phyloP scores from a whole-genome alignment of 2,888 invertebrate genomes.

The Lysandra coridon region DNA sequence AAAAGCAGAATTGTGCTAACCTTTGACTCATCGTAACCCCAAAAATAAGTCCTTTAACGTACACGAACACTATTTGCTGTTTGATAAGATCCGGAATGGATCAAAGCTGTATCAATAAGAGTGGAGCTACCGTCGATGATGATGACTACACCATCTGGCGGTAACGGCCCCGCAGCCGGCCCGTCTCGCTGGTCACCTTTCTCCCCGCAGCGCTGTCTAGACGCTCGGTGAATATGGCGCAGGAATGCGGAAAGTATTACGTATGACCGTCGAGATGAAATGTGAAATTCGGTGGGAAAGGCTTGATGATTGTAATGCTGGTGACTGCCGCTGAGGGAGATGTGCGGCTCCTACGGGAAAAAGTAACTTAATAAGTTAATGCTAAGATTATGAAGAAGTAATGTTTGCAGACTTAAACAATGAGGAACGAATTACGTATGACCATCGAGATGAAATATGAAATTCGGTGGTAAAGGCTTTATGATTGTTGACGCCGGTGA shows the following conservation, averaged over 20 bases:
- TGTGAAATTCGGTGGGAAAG: background rate
- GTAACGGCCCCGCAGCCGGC: constrained; percentile 58
- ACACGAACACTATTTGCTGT: no score
- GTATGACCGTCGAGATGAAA: constrained; percentile 42
- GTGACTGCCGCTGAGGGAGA: no score
- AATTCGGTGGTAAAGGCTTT: no score
- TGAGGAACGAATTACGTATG: constrained; percentile 72
- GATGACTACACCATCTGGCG: constrained; percentile 41
- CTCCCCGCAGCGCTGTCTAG: constrained; percentile 75
- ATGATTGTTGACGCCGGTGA: no score
- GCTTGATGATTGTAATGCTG: background rate
- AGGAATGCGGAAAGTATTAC: constrained; percentile 76
- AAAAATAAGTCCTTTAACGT: no score
- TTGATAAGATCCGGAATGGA: no score
- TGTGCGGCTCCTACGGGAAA: no score
- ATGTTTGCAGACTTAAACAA: constrained; percentile 46
- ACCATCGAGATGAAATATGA: background rate
- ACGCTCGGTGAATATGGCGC: constrained; percentile 76
- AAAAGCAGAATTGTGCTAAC: no score
- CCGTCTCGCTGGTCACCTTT: constrained; percentile 75
- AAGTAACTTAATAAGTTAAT: no score
- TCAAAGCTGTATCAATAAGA: no score
- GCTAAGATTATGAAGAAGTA: no score
- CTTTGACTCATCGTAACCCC: no score
- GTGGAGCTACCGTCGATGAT: background rate